These are phyloP conservation scores for Drosophila pachea DNA, from an alignment of 1,140 invertebrate genomes.

Conservation along the genomic window DNA sequence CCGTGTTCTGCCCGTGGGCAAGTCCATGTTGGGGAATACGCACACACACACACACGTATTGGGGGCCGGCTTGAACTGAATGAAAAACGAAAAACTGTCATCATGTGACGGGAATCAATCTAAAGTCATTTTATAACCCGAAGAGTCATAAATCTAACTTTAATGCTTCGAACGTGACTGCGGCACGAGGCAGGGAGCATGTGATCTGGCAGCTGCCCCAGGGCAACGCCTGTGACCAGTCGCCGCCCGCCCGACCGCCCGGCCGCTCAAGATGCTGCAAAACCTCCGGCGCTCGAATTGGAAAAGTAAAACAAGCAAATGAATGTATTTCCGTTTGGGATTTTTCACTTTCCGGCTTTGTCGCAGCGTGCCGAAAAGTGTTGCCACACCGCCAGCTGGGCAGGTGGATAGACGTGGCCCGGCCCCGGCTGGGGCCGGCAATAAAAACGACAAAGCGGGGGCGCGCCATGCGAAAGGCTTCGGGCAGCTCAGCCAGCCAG, in stretches of 20 bases:
- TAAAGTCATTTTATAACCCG: conserved; percentile 79
- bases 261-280: conserved; percentile 20
- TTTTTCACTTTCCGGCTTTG: conserved; percentile 72
- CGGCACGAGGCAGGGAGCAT: conserved; percentile 46
- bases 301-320: conserved; percentile 77
- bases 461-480: too few relatives aligned
- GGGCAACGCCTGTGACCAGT: conserved; percentile 30
- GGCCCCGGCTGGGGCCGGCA: conserved; percentile 25
- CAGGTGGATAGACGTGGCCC: conserved; percentile 8
- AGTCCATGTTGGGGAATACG: conserved; percentile 23
- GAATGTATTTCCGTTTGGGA: conserved; percentile 77
- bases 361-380: conserved; percentile 48
- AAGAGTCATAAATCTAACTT: conserved; percentile 79
- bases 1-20: conserved; percentile 30
- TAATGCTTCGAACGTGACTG: conserved; percentile 79
- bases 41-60: not conserved
- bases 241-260: not conserved
- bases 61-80: conserved; percentile 42
- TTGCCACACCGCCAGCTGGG: conserved; percentile 24
- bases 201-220: conserved; percentile 28
- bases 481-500: not conserved
- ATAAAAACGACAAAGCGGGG: conserved; percentile 68
- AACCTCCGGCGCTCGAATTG: conserved; percentile 70
- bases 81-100: conserved; percentile 78
- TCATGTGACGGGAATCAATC: conserved; percentile 79